phyloP scores from a whole-genome alignment of 1,140 invertebrate species.

The Lerema accius region DNA sequence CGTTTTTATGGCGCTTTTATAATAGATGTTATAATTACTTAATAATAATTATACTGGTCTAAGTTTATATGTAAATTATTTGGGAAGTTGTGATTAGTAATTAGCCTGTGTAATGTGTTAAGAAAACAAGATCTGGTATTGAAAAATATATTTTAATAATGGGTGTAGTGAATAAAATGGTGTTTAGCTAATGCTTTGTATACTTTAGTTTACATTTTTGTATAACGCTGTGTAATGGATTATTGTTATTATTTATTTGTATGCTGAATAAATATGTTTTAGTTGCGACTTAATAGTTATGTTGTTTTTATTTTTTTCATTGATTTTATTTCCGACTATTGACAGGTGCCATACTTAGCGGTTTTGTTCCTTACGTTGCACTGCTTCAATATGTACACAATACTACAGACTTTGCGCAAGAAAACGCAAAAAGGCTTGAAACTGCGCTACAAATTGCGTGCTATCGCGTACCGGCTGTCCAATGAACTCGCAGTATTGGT shows the following conservation, averaged over 20 bases:
- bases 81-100: not conserved
- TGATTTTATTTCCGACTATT: slow-evolving; percentile 60
- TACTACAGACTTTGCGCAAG: slow-evolving; percentile 91
- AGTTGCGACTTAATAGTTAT: slow-evolving; percentile 46
- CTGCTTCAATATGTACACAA: slow-evolving; percentile 93
- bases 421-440: slow-evolving; percentile 90
- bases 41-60: not conserved
- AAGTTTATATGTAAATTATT: not conserved
- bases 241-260: slow-evolving; percentile 47
- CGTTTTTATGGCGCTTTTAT: not conserved
- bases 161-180: slow-evolving; percentile 11
- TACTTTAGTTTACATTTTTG: slow-evolving; percentile 22
- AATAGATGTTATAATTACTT: not conserved
- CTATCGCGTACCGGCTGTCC: slow-evolving; percentile 76
- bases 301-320: slow-evolving; percentile 45
- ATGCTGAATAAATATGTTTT: slow-evolving; percentile 55
- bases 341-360: slow-evolving; percentile 87
- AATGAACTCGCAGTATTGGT: slow-evolving; percentile 74
- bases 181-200: slow-evolving; percentile 31
- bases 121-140: slow-evolving; percentile 7
- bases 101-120: not conserved
- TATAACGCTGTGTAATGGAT: slow-evolving; percentile 25
- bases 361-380: slow-evolving; percentile 94
- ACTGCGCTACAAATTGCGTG: slow-evolving; percentile 76
- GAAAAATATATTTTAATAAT: not conserved